Conservation (phyloP, 2,113 vertebrate species). For the Xyliphius kryptos region DNA sequence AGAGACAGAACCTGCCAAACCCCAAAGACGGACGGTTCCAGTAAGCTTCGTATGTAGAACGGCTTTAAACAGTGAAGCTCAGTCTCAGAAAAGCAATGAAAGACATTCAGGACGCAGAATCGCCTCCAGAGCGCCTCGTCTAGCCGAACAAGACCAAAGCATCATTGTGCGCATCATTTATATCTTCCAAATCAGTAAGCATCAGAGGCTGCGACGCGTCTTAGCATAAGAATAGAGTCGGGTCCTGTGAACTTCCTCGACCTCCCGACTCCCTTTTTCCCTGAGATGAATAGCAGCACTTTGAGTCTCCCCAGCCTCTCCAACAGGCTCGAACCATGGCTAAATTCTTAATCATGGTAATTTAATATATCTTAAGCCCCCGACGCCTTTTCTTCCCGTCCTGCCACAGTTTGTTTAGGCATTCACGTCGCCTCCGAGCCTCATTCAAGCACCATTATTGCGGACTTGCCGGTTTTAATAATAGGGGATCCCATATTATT, state of each 20-base stretch:
- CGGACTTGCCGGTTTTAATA: slow-evolving; percentile 58
- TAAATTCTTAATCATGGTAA: slow-evolving; percentile 97
- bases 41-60: not conserved
- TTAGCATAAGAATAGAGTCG: slow-evolving; percentile 96
- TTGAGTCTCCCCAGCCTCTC: slow-evolving; percentile 77
- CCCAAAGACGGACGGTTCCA: not conserved
- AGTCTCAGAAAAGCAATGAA: not conserved
- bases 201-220: slow-evolving; percentile 72
- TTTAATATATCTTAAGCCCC: slow-evolving; percentile 97
- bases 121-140: slow-evolving; percentile 69
- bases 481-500: slow-evolving; percentile 57
- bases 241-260: slow-evolving; percentile 89
- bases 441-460: slow-evolving; percentile 76
- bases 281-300: slow-evolving; percentile 83
- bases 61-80: not conserved
- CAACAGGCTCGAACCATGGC: slow-evolving; percentile 83
- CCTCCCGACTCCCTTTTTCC: slow-evolving; percentile 86
- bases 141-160: slow-evolving; percentile 67
- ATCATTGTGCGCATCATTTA: slow-evolving; percentile 90
- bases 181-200: slow-evolving; percentile 90
- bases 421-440: slow-evolving; percentile 79
- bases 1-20: not conserved
- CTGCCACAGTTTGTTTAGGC: slow-evolving; percentile 88
- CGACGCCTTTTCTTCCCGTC: slow-evolving; percentile 79
- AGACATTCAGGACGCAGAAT: slow-evolving; percentile 56